Evolutionary conservation across 1,140 invertebrate genomes (phyloP), one percentile per base, ranked within the genome.

Genomic region (Tetraneura akinire): DNA sequence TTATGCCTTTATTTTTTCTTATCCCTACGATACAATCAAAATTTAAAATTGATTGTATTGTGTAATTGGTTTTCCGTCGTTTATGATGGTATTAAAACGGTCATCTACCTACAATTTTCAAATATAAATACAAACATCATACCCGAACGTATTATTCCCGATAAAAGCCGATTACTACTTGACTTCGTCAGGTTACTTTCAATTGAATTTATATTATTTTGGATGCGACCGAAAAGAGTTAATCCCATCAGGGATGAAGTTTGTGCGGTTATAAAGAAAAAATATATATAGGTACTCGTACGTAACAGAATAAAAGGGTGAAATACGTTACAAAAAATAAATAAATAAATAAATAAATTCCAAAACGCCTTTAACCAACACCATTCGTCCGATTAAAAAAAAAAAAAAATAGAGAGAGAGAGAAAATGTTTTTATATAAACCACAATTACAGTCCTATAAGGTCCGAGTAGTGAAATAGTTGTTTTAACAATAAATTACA

Each of bases 151-250:
- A n/a, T 73, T 73, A 53, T 37, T 13, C 18, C 18, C 5, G 18
- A 32, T 73, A 55, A 73, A 73, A 73, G 70, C 70, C 70, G 70
- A 73, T 73, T 53, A 51, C 42, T 73, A n/a, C 70, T 55, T 29
- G 18, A 51, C 53, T 53, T 32, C 70, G n/a, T 73, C 42, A 32
- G 70, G 26, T 73, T 49, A 51, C 29, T 18, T 26, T 21, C 23
- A 32, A 16, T 13, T n/a, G 47, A 21, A 73, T 26, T 73, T 73
- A 73, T 73, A 29, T 73, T 73, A 73, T 73, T 73, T 73, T 26
- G 14, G 11, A 73, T 73, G 23, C 70, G 1, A 26, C 32, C 70
- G 53, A 73, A 73, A 32, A 49, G 18, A 73, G 45, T 53, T 73
- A 51, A 73, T 21, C 47, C 47, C 26, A 51, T 29, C 26, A 29